Evolutionary conservation across 2,113 vertebrate genomes (phyloP).

Genomic region (Tringa solitaria): DNA sequence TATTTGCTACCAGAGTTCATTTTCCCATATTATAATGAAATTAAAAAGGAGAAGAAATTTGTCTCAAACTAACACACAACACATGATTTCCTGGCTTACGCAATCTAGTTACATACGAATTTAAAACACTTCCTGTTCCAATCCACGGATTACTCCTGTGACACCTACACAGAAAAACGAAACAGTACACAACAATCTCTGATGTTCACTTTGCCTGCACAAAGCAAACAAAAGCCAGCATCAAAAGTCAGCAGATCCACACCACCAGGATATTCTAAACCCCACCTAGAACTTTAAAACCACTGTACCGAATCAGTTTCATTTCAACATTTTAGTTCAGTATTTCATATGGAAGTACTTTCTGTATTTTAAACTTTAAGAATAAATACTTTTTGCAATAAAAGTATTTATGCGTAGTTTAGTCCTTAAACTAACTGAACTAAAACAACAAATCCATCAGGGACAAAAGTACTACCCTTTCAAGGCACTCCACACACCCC

Average conservation of each 20-base stretch:
- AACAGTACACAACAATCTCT: neutral
- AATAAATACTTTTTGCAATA: neutral
- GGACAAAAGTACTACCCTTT: neutral
- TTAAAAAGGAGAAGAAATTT: neutral
- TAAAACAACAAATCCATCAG: neutral
- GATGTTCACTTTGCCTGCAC: neutral
- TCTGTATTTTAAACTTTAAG: neutral
- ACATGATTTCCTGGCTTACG: neutral
- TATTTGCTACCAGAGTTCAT: neutral
- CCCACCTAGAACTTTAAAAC: neutral
- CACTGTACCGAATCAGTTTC: neutral
- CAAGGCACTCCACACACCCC: neutral
- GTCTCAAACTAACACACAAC: neutral
- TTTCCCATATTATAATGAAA: neutral
- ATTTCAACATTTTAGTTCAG: neutral
- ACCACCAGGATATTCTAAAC: neutral
- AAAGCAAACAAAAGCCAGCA: neutral
- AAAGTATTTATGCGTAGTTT: neutral
- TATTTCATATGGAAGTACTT: neutral
- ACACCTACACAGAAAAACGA: neutral
- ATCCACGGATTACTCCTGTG: neutral
- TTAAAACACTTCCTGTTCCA: constrained; percentile 1
- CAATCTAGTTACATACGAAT: neutral
- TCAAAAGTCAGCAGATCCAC: neutral
- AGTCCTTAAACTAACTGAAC: neutral